Conservation (phyloP, 2,888 invertebrate genomes). For the Dicycla oo region DNA sequence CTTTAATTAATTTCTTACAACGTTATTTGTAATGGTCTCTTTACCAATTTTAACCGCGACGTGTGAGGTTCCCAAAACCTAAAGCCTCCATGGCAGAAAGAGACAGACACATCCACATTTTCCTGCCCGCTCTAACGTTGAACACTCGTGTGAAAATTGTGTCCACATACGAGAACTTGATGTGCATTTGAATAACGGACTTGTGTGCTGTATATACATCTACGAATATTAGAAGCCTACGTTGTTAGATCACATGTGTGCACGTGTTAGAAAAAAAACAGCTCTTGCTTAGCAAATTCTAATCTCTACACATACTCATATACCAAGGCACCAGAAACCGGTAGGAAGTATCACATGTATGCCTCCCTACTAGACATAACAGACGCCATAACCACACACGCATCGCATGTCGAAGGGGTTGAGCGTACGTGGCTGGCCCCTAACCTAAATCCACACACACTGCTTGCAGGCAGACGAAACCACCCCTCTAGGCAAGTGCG, state of each 20-base stretch:
- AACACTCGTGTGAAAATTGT: constrained; percentile 71
- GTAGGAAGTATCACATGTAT: constrained; percentile 84
- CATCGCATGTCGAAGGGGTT: constrained; percentile 86
- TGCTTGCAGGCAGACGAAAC: constrained; percentile 65
- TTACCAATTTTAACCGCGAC: constrained; percentile 53
- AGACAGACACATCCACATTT: constrained; percentile 61
- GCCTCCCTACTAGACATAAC: constrained; percentile 82
- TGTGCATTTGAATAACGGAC: constrained; percentile 68
- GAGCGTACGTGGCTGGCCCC: constrained; percentile 79
- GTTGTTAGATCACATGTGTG: constrained; percentile 76
- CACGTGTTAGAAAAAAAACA: constrained; percentile 86
- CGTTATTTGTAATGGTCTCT: constrained; percentile 33
- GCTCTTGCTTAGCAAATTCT: constrained; percentile 90
- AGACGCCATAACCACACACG: constrained; percentile 86
- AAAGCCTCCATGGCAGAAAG: constrained; percentile 62
- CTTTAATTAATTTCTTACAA: constrained; percentile 7
- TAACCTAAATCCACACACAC: constrained; percentile 79
- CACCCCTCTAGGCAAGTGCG: constrained; percentile 81
- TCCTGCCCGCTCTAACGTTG: constrained; percentile 66
- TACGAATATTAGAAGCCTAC: constrained; percentile 75
- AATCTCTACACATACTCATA: constrained; percentile 90
- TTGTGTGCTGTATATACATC: constrained; percentile 29
- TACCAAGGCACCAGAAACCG: constrained; percentile 83
- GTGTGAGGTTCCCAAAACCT: constrained; percentile 65
- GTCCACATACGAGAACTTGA: constrained; percentile 69